Percentiles rank a stretch among this genome's conserved stretches.
Evolutionary conservation across 2,888 invertebrate genomes (phyloP).

Genomic region (Tipula helvola): DNA sequence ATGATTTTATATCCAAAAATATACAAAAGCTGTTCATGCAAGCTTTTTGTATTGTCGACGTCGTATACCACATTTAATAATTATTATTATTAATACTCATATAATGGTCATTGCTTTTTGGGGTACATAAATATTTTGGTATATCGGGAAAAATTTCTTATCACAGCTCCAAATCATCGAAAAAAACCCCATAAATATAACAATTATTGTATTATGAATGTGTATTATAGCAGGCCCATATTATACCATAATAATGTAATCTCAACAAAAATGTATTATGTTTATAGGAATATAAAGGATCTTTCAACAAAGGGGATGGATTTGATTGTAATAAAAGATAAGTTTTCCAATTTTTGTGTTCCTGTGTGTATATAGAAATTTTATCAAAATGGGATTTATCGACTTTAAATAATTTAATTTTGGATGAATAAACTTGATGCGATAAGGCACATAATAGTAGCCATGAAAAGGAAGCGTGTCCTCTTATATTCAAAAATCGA

Average conservation of each 20-base stretch:
- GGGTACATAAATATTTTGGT: background rate
- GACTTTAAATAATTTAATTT: constrained; percentile 4
- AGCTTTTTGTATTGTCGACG: background rate
- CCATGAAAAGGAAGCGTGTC: too few relatives aligned
- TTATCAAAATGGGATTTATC: background rate
- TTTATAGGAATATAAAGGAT: background rate
- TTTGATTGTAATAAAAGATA: background rate
- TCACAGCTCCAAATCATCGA: background rate
- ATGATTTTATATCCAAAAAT: background rate
- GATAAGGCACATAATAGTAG: background rate
- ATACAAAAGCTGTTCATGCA: background rate
- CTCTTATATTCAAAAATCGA: too few relatives aligned
- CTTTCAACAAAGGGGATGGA: background rate
- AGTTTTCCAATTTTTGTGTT: background rate
- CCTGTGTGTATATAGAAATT: background rate
- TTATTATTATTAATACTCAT: background rate
- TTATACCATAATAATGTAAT: background rate
- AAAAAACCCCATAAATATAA: background rate
- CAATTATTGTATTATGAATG: background rate
- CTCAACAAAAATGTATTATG: background rate
- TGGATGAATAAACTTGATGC: background rate
- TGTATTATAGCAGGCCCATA: background rate
- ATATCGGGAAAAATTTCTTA: background rate
- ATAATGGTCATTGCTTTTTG: background rate
- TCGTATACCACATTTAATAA: background rate